These are phyloP conservation scores for Alligator mississippiensis DNA, from an alignment of 2,113 vertebrate species.

Conservation along the genomic window DNA sequence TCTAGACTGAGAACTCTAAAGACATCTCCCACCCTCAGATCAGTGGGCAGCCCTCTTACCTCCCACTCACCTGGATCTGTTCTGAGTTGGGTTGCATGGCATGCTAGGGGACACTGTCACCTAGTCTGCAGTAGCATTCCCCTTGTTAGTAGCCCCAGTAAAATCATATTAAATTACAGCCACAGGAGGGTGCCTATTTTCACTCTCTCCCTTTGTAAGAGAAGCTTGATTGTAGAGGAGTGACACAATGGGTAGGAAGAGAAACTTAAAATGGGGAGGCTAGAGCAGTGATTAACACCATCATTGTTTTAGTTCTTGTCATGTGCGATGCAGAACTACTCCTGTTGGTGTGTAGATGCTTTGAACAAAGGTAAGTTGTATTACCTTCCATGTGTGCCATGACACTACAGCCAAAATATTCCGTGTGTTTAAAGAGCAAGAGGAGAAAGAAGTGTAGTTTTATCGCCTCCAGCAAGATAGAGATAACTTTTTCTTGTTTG, in stretches of 20 bases:
- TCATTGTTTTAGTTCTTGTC: not conserved
- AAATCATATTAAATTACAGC: not conserved
- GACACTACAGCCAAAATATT: no score
- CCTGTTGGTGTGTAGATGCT: not conserved
- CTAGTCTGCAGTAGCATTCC: not conserved
- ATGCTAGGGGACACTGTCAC: fast-evolving
- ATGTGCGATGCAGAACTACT: not conserved
- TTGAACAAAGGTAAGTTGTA: not conserved
- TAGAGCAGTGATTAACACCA: not conserved
- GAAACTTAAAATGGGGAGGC: not conserved
- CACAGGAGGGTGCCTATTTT: not conserved
- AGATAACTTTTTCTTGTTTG: no score
- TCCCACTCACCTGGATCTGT: not conserved
- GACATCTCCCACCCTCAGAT: not conserved
- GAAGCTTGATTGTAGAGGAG: not conserved
- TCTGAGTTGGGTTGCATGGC: fast-evolving
- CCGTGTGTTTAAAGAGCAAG: no score
- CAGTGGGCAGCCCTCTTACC: not conserved
- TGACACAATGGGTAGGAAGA: not conserved
- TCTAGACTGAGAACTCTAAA: not conserved
- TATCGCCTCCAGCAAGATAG: no score
- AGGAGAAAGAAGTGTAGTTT: no score
- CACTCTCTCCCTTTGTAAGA: not conserved
- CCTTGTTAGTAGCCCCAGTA: not conserved
- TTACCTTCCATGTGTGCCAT: no score